Evolutionary conservation across 2,113 vertebrate species (phyloP), one percentile per base, ranked within the genome.

Genomic region (Galeopterus variegatus): DNA sequence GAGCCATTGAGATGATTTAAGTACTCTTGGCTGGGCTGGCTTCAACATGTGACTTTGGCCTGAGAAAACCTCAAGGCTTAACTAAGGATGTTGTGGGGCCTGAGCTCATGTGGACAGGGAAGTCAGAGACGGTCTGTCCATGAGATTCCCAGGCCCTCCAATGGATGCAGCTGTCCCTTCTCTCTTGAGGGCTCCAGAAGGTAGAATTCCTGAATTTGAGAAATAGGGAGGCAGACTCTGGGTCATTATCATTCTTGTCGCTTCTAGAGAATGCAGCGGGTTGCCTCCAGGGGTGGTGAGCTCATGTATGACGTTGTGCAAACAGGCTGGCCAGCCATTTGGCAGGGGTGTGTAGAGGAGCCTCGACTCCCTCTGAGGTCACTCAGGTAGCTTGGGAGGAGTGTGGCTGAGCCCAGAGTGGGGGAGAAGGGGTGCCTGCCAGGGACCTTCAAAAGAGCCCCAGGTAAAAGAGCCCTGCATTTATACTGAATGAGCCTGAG

Each of bases 81-180:
- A 60, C 31, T n/a, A 8, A 13, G 58, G 3, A 19, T 11, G 28
- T 79, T 19, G 8, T 5, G 13, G 50, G n/a, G 45, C n/a, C 62
- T 36, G 14, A 28, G 81, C 79, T 12, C 10, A 82, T 0, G 5
- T n/a, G 54, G 41, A 77, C 28, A 36, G 21, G 41, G 17, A 18
- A 18, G 14, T 3, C 33, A 1, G 56, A n/a, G 11, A 21, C 26
- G 8, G 8, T 26, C 52, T 48, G 4, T 28, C n/a, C 3, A 5
- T 2, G 45, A 31, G 4, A 4, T 2, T 24, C 24, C 87, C 45
- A 21, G 14, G 1, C 24, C 31, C n/a, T 31, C 4, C 1, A 36
- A 28, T 0, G 31, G 31, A 28, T 4, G 0, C 36, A 26, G 50
- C 26, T 12, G 6, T 2, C 31, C 48, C 56, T 18, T 52, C 23